Base-by-base conservation (phyloP, 2,113 vertebrate species). In the Ochotona curzoniae region DNA sequence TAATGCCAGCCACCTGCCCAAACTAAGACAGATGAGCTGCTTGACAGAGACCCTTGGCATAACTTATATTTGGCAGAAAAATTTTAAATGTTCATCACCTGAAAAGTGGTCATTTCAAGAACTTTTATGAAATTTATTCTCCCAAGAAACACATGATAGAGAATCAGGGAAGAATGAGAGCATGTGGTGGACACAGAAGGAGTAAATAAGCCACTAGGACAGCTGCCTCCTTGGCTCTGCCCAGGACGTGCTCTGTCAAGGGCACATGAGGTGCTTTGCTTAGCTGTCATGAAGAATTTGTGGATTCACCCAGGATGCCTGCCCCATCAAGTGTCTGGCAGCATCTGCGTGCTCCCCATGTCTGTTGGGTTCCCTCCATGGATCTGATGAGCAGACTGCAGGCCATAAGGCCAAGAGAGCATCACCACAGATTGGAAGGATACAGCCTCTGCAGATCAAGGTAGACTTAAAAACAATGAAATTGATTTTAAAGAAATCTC, bases 281-380 rank as follows among this genome's bases (percentile, higher is more conserved):
- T 83, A 93, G 85, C 95, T 97, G 97, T 97, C 96, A 91, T 35
- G 90, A 81, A 35, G 20, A 2, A 97, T 97, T 83, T 96, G 93
- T 96, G 93, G 95, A 87, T 94, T 83, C 92, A 35, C 82, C 5
- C 74, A 91, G 81, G 76, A 88, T 80, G 95, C n/a, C 84, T 71
- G 69, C 79, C 92, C 74, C 12, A 21, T 81, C 51, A 7, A 11
- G 7, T 20, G 63, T 83, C 49, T 38, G 85, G 83, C 91, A 96
- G 91, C 87, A 96, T 94, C 26, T 63, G 12, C 12, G 67, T 78
- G 88, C 93, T 96, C 90, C 1, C 89, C 67, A 0, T 57, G 18
- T 49, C 57, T 49, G 64, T 14, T 30, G 21, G 25, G 64, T 26
- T 91, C 88, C 23, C 80, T 28, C 47, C 86, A 44, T 44, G 85